Evolutionary conservation across 2,113 vertebrate genomes (phyloP), one percentile per base, ranked within the genome.

Genomic region (Salvelinus namaycush): DNA sequence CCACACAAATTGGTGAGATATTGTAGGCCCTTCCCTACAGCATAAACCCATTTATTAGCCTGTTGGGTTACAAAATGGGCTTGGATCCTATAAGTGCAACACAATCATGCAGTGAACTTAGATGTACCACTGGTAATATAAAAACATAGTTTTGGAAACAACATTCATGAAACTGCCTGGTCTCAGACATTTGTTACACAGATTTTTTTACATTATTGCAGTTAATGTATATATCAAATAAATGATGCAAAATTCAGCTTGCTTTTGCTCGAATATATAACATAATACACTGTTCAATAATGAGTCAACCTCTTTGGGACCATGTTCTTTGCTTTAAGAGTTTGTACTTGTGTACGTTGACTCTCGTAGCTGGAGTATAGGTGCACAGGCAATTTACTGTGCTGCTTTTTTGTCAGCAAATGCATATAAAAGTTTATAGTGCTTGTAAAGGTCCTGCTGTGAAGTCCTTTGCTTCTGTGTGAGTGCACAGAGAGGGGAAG

Each of bases 361-460:
- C 44, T 60, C 29, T 59, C 59, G 0, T 54, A 44, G 5, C 76
- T 77, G 89, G 66, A 88, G 93, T 93, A 89, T 91, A 85, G 81
- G 79, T 90, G 78, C 70, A 89, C 92, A 89, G 77, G 74, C 87
- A 83, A 88, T 93, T 93, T 89, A 84, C 84, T 86, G 83, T 88
- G 89, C 86, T 83, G 67, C 0, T 4, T 82, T 87, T 83, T 89
- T 86, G 83, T 89, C 76, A 70, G 79, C 78, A 83, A 82, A 87
- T 83, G 81, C 87, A 83, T 92, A 93, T 95, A 94, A 95, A 95
- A 94, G 74, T 95, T 96, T 95, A 96, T 94, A 93, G 80, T 87
- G 91, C 92, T 93, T 93, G 89, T 95, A 93, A 95, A 94, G 89
- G 73, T 29, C 92, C 89, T 77, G 89, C 91, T 94, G 93, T 89